A percentile compares a stretch with the other conserved stretches of the same genome.
Conservation (phyloP, 2,797 vertebrate genomes). For the Brachymystax lenok region DNA sequence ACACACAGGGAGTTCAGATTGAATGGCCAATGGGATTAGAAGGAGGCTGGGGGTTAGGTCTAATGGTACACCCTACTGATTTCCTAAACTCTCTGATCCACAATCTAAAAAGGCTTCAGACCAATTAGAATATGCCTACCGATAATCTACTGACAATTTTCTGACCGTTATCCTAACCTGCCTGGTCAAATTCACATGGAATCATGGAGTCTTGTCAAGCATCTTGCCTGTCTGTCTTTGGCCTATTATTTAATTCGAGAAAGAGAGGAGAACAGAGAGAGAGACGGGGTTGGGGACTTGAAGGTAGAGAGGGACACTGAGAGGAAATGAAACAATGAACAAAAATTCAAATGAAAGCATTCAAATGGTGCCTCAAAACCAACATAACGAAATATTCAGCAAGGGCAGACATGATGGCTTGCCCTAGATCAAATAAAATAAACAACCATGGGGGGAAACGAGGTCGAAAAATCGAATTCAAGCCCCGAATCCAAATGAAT, state of each 20-base stretch:
- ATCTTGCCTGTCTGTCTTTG: slow-evolving; percentile 37
- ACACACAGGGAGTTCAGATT: slow-evolving; percentile 54
- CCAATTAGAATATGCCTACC: slow-evolving; percentile 18
- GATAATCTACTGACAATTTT: slow-evolving; percentile 25
- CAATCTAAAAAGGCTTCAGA: slow-evolving; percentile 30
- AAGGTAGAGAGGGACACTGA: slow-evolving; percentile 56
- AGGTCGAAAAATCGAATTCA: slow-evolving; percentile 18
- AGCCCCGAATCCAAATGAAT: slow-evolving; percentile 33
- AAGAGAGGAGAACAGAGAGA: slow-evolving; percentile 66
- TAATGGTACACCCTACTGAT: slow-evolving; percentile 48
- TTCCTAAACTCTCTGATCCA: slow-evolving; percentile 42
- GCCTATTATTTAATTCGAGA: slow-evolving; percentile 80
- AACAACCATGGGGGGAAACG: slow-evolving; percentile 57
- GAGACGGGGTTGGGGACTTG: slow-evolving; percentile 32
- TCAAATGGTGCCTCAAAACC: slow-evolving; percentile 53
- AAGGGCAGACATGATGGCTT: slow-evolving; percentile 54
- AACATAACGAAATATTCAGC: slow-evolving; percentile 56
- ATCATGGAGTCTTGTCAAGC: slow-evolving; percentile 36
- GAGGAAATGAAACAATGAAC: slow-evolving; percentile 71
- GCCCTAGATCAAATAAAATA: slow-evolving; percentile 45
- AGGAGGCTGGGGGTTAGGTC: slow-evolving; percentile 36
- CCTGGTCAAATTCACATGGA: slow-evolving; percentile 23
- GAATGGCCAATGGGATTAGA: slow-evolving; percentile 43
- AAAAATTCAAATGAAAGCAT: slow-evolving; percentile 52
- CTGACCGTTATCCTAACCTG: slow-evolving; percentile 26